Conservation (phyloP, 2,797 vertebrate species). For the Syngnathus rostellatus region DNA sequence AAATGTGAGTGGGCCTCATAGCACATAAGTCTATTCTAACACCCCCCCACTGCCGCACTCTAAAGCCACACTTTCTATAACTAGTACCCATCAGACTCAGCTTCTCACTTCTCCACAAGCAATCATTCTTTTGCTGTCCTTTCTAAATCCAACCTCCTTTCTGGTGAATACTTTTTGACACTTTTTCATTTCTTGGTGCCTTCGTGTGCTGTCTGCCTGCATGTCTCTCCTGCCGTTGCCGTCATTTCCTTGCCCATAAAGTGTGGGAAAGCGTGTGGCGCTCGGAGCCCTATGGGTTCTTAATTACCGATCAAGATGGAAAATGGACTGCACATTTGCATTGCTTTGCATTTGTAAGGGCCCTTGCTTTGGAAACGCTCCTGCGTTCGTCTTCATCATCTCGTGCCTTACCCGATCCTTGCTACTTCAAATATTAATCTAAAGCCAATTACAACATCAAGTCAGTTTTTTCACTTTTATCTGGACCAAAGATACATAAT, state of each 20-base stretch:
- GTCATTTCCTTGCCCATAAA: constrained; percentile 50
- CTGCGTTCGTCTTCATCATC: background rate
- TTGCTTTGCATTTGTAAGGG: constrained; percentile 17
- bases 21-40: constrained; percentile 22
- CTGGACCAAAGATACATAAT: background rate
- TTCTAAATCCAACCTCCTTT: constrained; percentile 32
- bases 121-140: constrained; percentile 28
- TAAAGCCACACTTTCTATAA: constrained; percentile 38
- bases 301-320: constrained; percentile 71
- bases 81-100: constrained; percentile 31
- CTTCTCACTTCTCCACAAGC: constrained; percentile 23
- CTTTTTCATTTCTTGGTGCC: constrained; percentile 30
- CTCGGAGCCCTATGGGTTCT: constrained; percentile 55
- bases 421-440: background rate
- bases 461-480: background rate
- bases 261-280: constrained; percentile 48
- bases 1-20: constrained; percentile 24
- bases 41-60: constrained; percentile 3
- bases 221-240: constrained; percentile 27
- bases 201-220: constrained; percentile 12
- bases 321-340: constrained; percentile 43
- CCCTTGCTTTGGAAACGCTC: background rate
- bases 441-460: background rate
- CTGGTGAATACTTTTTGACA: constrained; percentile 30
- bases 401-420: background rate